A percentile compares a stretch with the other conserved stretches of the same genome.
phyloP scores from a whole-genome alignment of 2,888 invertebrate species.

The Cloeon dipterum region DNA sequence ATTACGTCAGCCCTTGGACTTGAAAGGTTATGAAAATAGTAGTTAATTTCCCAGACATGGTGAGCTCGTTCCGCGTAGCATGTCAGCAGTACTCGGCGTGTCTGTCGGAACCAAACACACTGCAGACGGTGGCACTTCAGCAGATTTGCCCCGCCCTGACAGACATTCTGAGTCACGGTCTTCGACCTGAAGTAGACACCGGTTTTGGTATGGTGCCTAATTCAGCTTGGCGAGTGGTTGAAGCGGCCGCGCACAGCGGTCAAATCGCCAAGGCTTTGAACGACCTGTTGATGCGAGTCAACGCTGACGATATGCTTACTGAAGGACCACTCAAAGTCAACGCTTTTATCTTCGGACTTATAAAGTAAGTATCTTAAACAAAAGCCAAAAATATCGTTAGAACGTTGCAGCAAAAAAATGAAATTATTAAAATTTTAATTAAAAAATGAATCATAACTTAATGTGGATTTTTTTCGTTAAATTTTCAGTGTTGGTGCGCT shows the following conservation, averaged over 20 bases:
- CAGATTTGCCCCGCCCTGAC: conserved; percentile 65
- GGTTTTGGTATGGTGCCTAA: conserved; percentile 69
- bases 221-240: conserved; percentile 76
- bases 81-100: neutral
- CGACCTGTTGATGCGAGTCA: conserved; percentile 60
- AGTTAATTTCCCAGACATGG: too few species aligned
- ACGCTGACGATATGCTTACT: conserved; percentile 57
- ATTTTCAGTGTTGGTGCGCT: conserved; percentile 49
- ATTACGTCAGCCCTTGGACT: too few species aligned
- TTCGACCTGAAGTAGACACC: conserved; percentile 56
- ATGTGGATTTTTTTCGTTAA: conserved; percentile 4
- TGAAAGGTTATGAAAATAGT: too few species aligned
- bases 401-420: too few species aligned
- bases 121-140: conserved; percentile 48
- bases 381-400: neutral
- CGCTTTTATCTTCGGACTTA: conserved; percentile 64
- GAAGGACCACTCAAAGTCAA: conserved; percentile 74
- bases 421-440: too few species aligned
- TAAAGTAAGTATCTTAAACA: conserved; percentile 42
- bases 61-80: neutral
- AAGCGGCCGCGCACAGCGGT: conserved; percentile 69
- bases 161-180: conserved; percentile 61
- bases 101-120: too few species aligned
- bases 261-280: conserved; percentile 63
- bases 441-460: neutral